Evolutionary conservation across 2,113 vertebrate genomes (phyloP).

Genomic region (Sceloporus tristichus): DNA sequence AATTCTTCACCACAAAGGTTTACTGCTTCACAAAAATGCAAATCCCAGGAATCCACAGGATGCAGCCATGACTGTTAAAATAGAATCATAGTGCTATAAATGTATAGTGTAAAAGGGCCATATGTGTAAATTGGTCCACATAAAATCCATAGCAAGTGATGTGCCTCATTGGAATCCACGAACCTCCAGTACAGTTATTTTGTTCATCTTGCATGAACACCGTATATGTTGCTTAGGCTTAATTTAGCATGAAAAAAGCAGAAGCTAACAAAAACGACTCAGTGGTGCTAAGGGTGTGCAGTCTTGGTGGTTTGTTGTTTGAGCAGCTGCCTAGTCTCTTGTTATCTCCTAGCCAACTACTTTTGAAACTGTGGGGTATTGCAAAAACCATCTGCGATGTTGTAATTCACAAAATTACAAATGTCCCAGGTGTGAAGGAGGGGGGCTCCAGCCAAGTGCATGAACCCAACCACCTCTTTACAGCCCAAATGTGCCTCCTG

Average conservation of each 20-base stretch:
- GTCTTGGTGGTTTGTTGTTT: rapidly evolving
- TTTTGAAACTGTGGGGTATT: neutral
- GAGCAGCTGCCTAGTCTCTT: neutral
- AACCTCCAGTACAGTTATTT: slow-evolving; percentile 11
- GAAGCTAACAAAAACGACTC: neutral
- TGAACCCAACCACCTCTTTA: neutral
- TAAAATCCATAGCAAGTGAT: neutral
- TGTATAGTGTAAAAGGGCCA: too few species aligned
- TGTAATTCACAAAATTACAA: neutral
- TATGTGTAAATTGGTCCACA: neutral
- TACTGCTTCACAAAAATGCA: too few species aligned
- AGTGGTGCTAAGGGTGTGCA: neutral
- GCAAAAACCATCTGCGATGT: neutral
- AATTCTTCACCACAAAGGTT: too few species aligned
- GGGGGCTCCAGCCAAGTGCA: too few species aligned
- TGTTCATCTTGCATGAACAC: neutral
- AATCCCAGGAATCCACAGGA: too few species aligned
- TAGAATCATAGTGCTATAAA: too few species aligned
- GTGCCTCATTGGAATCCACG: slow-evolving; percentile 15
- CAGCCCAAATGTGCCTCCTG: neutral
- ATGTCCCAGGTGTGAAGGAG: neutral
- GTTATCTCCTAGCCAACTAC: neutral
- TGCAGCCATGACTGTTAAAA: too few species aligned
- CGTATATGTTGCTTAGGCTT: neutral
- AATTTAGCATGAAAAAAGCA: slow-evolving; percentile 2